Evolutionary conservation across 2,113 vertebrate species (phyloP).

Genomic region (Okapia johnstoni): DNA sequence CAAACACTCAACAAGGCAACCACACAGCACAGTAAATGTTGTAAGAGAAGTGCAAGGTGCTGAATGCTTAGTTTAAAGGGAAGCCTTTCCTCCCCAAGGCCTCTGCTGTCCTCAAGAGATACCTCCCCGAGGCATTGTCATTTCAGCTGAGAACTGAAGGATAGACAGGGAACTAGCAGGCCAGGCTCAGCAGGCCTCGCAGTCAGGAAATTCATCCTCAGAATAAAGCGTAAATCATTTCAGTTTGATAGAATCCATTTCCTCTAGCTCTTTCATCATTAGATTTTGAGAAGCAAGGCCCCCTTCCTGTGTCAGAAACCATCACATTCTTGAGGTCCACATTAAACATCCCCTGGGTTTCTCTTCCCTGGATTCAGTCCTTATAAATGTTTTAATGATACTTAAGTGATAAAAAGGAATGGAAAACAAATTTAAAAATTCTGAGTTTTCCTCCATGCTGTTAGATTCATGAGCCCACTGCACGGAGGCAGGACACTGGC

Average conservation of each 20-base stretch:
- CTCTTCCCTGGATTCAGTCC: neutral
- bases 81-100: neutral
- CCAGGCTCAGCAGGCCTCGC: neutral
- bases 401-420: neutral
- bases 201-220: neutral
- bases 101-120: neutral
- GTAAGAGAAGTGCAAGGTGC: neutral
- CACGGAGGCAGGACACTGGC: neutral
- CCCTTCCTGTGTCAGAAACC: neutral
- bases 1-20: neutral
- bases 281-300: neutral
- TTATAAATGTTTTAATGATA: neutral
- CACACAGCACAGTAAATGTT: neutral
- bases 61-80: neutral
- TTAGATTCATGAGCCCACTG: neutral
- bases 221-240: constrained; percentile 28
- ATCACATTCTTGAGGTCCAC: neutral
- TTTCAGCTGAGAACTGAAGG: neutral
- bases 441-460: neutral
- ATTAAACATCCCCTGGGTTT: neutral
- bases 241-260: constrained; percentile 20
- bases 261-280: neutral
- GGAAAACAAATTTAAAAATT: neutral
- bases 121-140: neutral
- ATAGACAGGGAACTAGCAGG: neutral